These are phyloP conservation scores for Spialia ferax DNA, from an alignment of 2,888 invertebrate species.

Conservation along the genomic window DNA sequence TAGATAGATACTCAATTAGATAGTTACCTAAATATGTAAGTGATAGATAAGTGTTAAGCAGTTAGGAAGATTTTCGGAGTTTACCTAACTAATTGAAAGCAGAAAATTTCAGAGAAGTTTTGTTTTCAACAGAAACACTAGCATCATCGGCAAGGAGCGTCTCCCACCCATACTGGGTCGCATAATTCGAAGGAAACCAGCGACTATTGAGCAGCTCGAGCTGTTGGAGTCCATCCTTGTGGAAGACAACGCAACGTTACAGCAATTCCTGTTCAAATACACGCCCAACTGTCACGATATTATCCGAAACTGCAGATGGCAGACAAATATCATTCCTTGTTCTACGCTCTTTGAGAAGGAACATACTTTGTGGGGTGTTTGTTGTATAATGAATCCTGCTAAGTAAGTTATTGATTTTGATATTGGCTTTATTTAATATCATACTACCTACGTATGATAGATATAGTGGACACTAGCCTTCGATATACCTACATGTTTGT, in stretches of 20 bases:
- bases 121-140: constrained; percentile 7
- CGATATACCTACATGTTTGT: neutral
- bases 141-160: constrained; percentile 34
- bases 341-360: constrained; percentile 59
- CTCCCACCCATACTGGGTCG: constrained; percentile 54
- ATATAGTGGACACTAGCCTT: no score
- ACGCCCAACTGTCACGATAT: constrained; percentile 59
- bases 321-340: constrained; percentile 56
- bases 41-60: no score
- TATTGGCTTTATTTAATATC: no score
- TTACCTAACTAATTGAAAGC: no score
- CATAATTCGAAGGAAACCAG: constrained; percentile 54
- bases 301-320: constrained; percentile 63
- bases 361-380: constrained; percentile 63
- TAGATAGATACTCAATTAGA: no score
- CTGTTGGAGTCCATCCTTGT: constrained; percentile 57
- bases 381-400: constrained; percentile 63
- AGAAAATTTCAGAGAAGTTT: neutral
- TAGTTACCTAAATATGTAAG: no score
- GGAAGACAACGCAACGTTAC: constrained; percentile 56
- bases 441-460: no score
- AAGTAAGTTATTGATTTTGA: constrained; percentile 53
- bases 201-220: constrained; percentile 50
- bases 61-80: no score
- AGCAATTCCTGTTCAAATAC: constrained; percentile 54